A percentile compares a stretch with the other conserved stretches of the same genome.
Conservation (phyloP, 2,113 vertebrate species). For the Synchiropus splendidus region DNA sequence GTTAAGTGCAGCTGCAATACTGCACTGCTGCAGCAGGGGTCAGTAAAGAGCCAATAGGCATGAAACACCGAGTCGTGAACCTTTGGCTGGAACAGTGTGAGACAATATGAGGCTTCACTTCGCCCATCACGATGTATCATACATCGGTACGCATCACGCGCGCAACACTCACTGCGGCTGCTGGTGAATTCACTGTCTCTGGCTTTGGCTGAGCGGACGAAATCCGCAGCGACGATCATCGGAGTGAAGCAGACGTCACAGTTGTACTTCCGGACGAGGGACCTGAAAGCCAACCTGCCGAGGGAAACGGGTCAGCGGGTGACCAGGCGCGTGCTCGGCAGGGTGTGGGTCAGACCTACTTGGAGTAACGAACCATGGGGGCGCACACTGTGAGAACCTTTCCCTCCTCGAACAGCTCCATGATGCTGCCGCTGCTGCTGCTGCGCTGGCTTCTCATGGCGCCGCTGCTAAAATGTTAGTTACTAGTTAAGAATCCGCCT, state of each 20-base stretch:
- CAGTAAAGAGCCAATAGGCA: too few relatives aligned
- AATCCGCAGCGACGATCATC: slow-evolving; percentile 94
- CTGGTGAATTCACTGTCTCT: slow-evolving; percentile 97
- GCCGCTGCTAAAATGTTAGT: too few relatives aligned
- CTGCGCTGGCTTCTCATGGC: slow-evolving; percentile 30
- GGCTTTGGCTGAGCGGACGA: slow-evolving; percentile 87
- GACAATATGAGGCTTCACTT: too few relatives aligned
- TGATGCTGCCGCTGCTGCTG: slow-evolving; percentile 37
- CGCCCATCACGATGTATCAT: not conserved
- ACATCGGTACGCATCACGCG: not conserved
- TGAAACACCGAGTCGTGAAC: too few relatives aligned
- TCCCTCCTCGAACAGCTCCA: slow-evolving; percentile 81
- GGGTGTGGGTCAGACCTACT: slow-evolving; percentile 73
- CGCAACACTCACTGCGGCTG: not conserved
- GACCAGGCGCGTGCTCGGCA: too few relatives aligned
- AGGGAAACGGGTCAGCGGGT: too few relatives aligned
- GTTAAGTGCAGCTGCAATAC: too few relatives aligned
- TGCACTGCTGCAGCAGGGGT: too few relatives aligned
- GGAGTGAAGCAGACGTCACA: slow-evolving; percentile 95
- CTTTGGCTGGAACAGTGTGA: too few relatives aligned
- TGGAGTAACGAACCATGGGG: slow-evolving; percentile 97
- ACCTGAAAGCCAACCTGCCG: slow-evolving; percentile 84
- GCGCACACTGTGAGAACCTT: slow-evolving; percentile 83
- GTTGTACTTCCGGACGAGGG: slow-evolving; percentile 83
- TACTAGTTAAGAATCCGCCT: too few relatives aligned